Conservation (phyloP, 2,113 vertebrate genomes). For the Silurus meridionalis region DNA sequence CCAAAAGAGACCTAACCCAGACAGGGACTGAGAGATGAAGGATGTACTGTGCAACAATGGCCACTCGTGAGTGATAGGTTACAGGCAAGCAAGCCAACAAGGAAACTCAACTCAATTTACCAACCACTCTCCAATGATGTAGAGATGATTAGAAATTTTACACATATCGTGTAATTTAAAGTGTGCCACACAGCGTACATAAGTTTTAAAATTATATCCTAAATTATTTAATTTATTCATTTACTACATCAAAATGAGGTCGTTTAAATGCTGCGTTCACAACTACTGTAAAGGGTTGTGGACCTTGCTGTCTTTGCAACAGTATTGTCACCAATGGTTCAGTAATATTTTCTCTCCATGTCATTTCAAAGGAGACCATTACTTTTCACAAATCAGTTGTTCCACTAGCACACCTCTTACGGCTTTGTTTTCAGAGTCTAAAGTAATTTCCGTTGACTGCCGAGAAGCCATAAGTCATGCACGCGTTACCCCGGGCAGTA, state of each 20-base stretch:
- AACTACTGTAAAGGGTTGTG: not conserved
- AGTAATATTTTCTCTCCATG: not conserved
- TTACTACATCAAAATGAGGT: not conserved
- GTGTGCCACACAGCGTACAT: not conserved
- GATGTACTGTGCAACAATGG: not conserved
- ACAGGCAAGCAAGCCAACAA: not conserved
- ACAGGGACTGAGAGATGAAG: not conserved
- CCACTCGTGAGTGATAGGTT: not conserved
- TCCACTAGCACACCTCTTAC: not conserved
- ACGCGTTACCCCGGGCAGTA: not conserved
- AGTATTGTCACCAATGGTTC: not conserved
- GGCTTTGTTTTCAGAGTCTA: not conserved
- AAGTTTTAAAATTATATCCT: not conserved
- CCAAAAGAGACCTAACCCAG: not conserved
- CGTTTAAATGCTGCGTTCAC: not conserved
- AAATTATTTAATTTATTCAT: not conserved
- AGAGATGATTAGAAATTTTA: not conserved
- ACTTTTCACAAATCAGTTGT: not conserved
- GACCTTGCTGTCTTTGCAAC: not conserved
- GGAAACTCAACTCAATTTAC: not conserved
- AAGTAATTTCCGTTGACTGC: constrained; percentile 5
- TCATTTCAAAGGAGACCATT: not conserved
- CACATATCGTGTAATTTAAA: not conserved
- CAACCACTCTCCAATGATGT: not conserved
- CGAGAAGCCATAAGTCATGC: constrained; percentile 12